These are phyloP conservation scores for Tragelaphus oryx DNA, from an alignment of 2,797 vertebrate genomes.

Conservation along the genomic window DNA sequence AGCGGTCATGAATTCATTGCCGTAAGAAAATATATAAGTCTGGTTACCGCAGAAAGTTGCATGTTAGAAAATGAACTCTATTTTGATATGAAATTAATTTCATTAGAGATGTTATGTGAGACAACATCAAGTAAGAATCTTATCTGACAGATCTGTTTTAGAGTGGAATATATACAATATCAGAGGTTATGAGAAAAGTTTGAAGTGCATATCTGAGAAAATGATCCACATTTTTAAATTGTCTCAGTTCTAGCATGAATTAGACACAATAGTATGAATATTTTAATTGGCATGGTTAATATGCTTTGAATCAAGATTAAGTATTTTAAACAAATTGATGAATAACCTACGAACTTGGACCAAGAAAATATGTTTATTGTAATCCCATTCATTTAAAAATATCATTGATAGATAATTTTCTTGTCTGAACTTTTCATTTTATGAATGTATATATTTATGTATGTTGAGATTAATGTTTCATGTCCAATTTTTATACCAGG, in stretches of 20 bases:
- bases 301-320: constrained; percentile 45
- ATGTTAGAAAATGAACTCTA: background rate
- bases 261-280: constrained; percentile 44
- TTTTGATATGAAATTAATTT: constrained; percentile 33
- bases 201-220: constrained; percentile 73
- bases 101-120: constrained; percentile 45
- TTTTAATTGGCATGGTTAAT: constrained; percentile 37
- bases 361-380: constrained; percentile 28
- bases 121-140: constrained; percentile 51
- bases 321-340: constrained; percentile 40
- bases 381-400: constrained; percentile 51
- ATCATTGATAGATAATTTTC: constrained; percentile 62
- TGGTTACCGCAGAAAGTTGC: background rate
- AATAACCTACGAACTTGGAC: background rate
- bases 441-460: constrained; percentile 14
- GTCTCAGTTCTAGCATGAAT: constrained; percentile 46
- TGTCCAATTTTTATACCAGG: background rate
- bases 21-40: background rate
- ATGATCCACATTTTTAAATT: constrained; percentile 66
- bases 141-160: constrained; percentile 61
- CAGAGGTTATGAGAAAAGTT: constrained; percentile 75
- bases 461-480: constrained; percentile 32
- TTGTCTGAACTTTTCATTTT: constrained; percentile 64
- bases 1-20: background rate
- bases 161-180: constrained; percentile 29